Evolutionary conservation across 2,797 vertebrate genomes (phyloP).

Genomic region (Pteronotus mesoamericanus): DNA sequence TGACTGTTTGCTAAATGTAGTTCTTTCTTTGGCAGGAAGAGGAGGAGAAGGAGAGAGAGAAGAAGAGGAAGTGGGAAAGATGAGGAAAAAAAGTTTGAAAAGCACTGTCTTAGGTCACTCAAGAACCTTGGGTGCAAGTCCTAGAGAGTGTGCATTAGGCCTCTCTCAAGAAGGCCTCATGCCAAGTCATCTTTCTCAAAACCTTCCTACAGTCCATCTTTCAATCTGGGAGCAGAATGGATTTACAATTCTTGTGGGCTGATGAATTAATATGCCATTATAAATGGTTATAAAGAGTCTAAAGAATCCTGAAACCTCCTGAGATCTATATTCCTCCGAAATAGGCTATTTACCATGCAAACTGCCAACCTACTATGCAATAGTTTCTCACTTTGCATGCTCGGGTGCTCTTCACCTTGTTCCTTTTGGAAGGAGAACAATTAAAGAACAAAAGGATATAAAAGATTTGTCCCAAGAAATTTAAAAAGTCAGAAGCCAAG

Average conservation of each 20-base stretch:
- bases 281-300: background rate
- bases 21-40: background rate
- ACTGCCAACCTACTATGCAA: background rate
- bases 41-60: no score
- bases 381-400: background rate
- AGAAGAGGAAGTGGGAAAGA: background rate
- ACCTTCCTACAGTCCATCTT: background rate
- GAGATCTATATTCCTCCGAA: background rate
- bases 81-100: background rate
- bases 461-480: background rate
- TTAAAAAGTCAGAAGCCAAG: background rate
- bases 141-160: background rate
- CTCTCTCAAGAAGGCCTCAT: background rate
- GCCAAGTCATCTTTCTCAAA: background rate
- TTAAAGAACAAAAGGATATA: background rate
- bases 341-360: background rate
- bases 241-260: background rate
- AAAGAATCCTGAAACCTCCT: background rate
- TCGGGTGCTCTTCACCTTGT: background rate
- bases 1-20: background rate
- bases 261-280: background rate
- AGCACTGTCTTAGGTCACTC: background rate
- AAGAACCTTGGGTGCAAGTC: background rate
- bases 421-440: background rate
- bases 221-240: background rate